These are phyloP conservation scores for Lamellibrachia luymesi DNA, from an alignment of 1,140 invertebrate species.

Conservation along the genomic window DNA sequence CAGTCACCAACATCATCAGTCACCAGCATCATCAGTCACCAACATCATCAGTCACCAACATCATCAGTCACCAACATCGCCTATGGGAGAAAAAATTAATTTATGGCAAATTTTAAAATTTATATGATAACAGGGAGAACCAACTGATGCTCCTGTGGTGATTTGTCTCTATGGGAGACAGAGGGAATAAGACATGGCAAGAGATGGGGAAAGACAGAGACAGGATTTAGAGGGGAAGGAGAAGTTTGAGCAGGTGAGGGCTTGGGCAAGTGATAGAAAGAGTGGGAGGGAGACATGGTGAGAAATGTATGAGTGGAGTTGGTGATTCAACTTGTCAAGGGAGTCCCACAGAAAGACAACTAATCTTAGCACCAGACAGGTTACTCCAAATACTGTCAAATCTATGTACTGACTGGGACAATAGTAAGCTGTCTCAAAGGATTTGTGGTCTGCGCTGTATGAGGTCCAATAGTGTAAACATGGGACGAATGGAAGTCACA, in stretches of 20 bases:
- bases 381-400: background rate
- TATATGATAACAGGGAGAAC: background rate
- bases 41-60: background rate
- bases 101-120: background rate
- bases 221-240: background rate
- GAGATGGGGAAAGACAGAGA: background rate
- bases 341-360: background rate
- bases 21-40: background rate
- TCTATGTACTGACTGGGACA: background rate
- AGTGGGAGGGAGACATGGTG: background rate
- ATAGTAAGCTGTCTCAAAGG: background rate
- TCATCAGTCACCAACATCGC: too few species aligned
- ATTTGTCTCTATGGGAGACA: background rate
- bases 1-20: background rate
- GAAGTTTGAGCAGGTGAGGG: too few species aligned
- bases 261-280: background rate
- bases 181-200: background rate
- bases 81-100: background rate
- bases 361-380: background rate
- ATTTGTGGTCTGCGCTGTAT: background rate
- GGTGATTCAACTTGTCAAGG: too few species aligned
- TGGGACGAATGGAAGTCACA: background rate
- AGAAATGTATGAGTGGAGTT: background rate
- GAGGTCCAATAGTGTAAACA: background rate
- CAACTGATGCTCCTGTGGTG: background rate